Conservation (phyloP, 2,888 invertebrate species). For the Eupithecia insigniata region DNA sequence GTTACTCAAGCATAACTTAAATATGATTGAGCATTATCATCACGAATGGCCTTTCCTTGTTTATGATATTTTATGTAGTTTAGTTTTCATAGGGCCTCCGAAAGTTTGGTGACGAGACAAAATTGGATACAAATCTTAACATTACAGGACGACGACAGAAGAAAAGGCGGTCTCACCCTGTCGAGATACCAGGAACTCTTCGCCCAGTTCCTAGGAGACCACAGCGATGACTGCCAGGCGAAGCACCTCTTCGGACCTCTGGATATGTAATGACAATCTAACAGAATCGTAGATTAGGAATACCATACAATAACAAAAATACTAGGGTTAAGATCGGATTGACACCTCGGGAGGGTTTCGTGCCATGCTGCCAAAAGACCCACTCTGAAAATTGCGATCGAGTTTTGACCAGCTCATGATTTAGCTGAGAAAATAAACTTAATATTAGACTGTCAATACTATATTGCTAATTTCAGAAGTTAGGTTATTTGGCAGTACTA, state of each 20-base stretch:
- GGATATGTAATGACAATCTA: constrained; percentile 62
- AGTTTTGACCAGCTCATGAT: not conserved
- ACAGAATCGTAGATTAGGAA: constrained; percentile 2
- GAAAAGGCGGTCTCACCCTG: constrained; percentile 90
- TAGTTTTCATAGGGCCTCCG: no score
- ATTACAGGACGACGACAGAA: constrained; percentile 91
- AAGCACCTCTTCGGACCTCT: constrained; percentile 92
- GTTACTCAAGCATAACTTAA: no score
- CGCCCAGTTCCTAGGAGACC: constrained; percentile 91
- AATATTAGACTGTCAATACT: not conserved
- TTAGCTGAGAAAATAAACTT: not conserved
- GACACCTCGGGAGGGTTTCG: not conserved
- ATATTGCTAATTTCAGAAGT: not conserved
- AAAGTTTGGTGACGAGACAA: not conserved
- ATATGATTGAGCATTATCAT: no score
- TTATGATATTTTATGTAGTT: no score
- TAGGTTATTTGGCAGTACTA: not conserved
- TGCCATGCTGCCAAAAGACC: not conserved
- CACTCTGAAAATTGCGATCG: not conserved
- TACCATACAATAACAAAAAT: not conserved
- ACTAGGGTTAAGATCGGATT: not conserved
- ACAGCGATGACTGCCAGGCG: constrained; percentile 88
- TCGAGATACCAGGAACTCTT: constrained; percentile 93
- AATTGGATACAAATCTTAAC: not conserved
- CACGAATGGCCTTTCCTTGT: no score